These are phyloP conservation scores for Odocoileus hemionus DNA, from an alignment of 2,113 vertebrate genomes.

Conservation along the genomic window DNA sequence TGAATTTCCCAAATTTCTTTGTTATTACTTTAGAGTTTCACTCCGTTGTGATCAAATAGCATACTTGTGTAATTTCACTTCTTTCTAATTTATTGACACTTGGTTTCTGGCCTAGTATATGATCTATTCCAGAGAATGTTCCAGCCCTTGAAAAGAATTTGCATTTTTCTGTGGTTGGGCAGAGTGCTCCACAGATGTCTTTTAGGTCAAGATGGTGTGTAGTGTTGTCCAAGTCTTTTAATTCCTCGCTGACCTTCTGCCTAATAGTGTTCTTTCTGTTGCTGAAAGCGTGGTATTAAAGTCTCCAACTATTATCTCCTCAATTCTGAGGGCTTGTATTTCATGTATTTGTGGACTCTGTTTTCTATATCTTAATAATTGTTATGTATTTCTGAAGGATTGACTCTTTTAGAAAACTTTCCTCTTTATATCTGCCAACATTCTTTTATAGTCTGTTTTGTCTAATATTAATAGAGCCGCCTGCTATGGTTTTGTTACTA, in stretches of 20 bases:
- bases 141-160: background rate
- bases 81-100: background rate
- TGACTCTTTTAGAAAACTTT: background rate
- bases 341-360: background rate
- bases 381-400: background rate
- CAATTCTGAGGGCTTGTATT: background rate
- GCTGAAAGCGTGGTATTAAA: background rate
- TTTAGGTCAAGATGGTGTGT: background rate
- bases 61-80: background rate
- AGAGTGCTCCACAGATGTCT: background rate
- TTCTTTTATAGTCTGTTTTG: background rate
- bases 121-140: background rate
- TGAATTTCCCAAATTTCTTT: background rate
- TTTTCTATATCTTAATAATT: background rate
- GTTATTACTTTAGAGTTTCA: background rate
- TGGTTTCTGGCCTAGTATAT: background rate
- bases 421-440: background rate
- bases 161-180: background rate
- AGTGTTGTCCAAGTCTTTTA: background rate
- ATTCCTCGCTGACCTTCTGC: background rate
- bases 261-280: background rate
- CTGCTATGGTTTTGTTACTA: background rate
- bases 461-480: background rate
- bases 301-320: background rate
- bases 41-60: background rate